These are phyloP conservation scores for Manis javanica DNA, from an alignment of 2,797 vertebrate genomes.

Conservation along the genomic window DNA sequence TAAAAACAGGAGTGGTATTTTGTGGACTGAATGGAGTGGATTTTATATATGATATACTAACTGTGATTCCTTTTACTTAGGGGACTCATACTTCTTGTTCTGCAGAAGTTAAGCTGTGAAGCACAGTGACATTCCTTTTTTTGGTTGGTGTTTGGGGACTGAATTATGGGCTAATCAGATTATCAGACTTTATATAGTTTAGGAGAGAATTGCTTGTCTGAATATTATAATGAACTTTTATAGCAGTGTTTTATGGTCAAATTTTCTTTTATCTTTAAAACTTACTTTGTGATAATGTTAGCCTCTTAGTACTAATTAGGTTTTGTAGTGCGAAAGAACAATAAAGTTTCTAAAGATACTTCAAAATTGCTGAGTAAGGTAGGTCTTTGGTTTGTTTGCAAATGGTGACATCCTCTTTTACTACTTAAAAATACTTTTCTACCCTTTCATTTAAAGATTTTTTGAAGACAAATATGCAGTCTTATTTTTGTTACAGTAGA, in stretches of 20 bases:
- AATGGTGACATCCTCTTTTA: constrained; percentile 30
- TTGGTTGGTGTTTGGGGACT: constrained; percentile 17
- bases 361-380: neutral
- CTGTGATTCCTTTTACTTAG: constrained; percentile 29
- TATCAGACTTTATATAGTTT: neutral
- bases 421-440: constrained; percentile 36
- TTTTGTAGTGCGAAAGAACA: constrained; percentile 40
- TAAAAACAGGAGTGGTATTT: neutral
- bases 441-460: constrained; percentile 17
- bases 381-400: constrained; percentile 32
- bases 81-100: neutral
- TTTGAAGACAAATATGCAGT: neutral
- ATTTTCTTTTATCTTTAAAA: constrained; percentile 47
- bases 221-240: neutral
- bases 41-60: neutral
- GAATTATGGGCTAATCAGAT: constrained; percentile 20
- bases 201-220: constrained; percentile 29
- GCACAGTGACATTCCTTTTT: constrained; percentile 16
- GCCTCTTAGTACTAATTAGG: constrained; percentile 40
- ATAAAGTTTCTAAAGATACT: constrained; percentile 16
- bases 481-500: constrained; percentile 37
- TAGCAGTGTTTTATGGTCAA: constrained; percentile 25
- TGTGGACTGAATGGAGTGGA: neutral
- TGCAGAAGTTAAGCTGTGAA: constrained; percentile 4
- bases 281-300: constrained; percentile 7